Evolutionary conservation across 2,113 vertebrate species (phyloP).

Genomic region (Megalops atlanticus): DNA sequence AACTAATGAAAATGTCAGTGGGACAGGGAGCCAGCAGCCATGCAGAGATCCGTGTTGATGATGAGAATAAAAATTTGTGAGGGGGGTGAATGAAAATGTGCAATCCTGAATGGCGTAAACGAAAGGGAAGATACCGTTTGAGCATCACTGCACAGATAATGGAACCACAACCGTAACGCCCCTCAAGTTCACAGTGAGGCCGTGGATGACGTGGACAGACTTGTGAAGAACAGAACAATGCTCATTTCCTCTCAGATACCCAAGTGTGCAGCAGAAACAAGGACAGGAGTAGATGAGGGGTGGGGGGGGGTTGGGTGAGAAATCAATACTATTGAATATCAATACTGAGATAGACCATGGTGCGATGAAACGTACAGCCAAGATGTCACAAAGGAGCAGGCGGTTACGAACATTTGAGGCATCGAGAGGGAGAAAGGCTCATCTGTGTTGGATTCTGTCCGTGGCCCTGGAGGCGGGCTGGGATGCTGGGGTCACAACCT

Average conservation of each 20-base stretch:
- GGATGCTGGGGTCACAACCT: slow-evolving; percentile 47
- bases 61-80: not conserved
- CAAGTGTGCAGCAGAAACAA: slow-evolving; percentile 7
- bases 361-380: not conserved
- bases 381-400: not conserved
- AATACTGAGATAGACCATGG: not conserved
- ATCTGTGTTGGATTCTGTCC: slow-evolving; percentile 56
- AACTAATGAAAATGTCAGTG: not conserved
- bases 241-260: not conserved
- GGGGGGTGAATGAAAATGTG: not conserved
- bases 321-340: not conserved
- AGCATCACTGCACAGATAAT: not conserved
- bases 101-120: not conserved
- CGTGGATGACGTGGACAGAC: slow-evolving; percentile 8
- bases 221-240: slow-evolving; percentile 14
- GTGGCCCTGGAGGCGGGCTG: slow-evolving; percentile 13
- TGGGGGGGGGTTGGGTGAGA: not conserved
- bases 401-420: slow-evolving; percentile 45
- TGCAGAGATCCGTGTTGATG: not conserved
- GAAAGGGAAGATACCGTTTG: not conserved
- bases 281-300: not conserved
- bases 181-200: slow-evolving; percentile 34
- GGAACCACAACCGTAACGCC: not conserved
- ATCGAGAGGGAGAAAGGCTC: slow-evolving; percentile 55
- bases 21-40: not conserved